phyloP scores from a whole-genome alignment of 2,888 invertebrate genomes.

The Lampropteryx suffumata region DNA sequence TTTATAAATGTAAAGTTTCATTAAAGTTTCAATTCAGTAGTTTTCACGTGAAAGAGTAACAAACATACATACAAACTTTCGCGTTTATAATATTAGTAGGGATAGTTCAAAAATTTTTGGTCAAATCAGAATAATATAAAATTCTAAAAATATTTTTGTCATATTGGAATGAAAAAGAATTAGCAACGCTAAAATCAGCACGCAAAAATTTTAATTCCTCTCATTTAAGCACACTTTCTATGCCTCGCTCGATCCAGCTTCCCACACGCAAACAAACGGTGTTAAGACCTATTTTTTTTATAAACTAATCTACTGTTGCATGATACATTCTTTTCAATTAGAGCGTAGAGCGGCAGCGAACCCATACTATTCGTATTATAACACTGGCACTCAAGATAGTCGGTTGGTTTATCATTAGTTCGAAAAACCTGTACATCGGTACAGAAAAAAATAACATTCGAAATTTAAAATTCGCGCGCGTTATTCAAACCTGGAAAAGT shows the following conservation, averaged over 20 bases:
- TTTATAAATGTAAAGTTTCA: too few species aligned
- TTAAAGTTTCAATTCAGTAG: too few species aligned
- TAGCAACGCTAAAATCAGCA: not conserved
- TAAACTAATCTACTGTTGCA: slow-evolving; percentile 58
- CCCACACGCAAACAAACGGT: slow-evolving; percentile 16
- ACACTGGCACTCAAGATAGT: slow-evolving; percentile 62
- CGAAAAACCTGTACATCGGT: slow-evolving; percentile 23
- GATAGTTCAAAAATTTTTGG: too few species aligned
- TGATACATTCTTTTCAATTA: slow-evolving; percentile 77
- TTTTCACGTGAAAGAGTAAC: too few species aligned
- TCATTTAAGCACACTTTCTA: slow-evolving; percentile 8
- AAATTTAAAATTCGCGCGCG: slow-evolving; percentile 22
- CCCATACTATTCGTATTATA: slow-evolving; percentile 57
- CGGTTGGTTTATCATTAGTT: slow-evolving; percentile 59
- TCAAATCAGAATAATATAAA: too few species aligned
- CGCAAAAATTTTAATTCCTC: slow-evolving; percentile 1
- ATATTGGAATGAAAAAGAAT: not conserved
- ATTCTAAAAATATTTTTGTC: too few species aligned
- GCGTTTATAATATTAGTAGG: too few species aligned
- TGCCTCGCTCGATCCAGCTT: slow-evolving; percentile 12
- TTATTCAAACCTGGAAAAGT: not conserved
- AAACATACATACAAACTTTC: too few species aligned
- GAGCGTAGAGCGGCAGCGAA: slow-evolving; percentile 66
- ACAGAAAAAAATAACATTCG: slow-evolving; percentile 21
- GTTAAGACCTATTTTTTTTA: slow-evolving; percentile 31